A percentile compares a stretch with the other conserved stretches of the same genome.
These are phyloP conservation scores for Platyrinchus mystaceus DNA, from an alignment of 2,797 vertebrate species.

Conservation along the genomic window DNA sequence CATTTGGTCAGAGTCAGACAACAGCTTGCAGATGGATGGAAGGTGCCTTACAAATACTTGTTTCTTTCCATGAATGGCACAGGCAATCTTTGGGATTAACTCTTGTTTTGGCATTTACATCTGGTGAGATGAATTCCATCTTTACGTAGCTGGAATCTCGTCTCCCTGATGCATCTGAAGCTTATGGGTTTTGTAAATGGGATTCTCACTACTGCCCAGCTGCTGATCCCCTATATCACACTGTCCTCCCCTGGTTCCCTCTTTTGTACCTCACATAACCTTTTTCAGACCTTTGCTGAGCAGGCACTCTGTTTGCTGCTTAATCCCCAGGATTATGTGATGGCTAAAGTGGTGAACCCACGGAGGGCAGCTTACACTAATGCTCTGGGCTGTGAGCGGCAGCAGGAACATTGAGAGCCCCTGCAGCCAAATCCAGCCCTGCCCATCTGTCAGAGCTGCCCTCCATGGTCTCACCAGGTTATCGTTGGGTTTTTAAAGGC, in stretches of 20 bases:
- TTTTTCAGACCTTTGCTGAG: neutral
- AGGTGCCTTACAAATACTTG: neutral
- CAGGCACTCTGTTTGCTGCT: neutral
- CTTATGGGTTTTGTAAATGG: neutral
- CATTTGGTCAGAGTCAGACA: neutral
- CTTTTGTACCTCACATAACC: neutral
- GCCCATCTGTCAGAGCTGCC: neutral
- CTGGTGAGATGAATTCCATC: neutral
- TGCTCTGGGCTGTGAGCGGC: accelerated
- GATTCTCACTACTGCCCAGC: neutral
- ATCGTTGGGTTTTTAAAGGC: neutral
- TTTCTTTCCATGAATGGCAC: neutral
- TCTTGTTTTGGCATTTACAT: neutral
- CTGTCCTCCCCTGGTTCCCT: neutral
- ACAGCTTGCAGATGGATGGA: neutral
- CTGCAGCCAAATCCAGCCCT: neutral
- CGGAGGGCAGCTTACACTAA: neutral
- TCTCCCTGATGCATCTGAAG: neutral
- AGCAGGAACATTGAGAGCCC: neutral
- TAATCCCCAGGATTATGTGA: neutral
- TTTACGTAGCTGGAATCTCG: neutral
- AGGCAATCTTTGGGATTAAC: neutral
- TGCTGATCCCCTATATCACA: neutral
- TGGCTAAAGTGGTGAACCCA: neutral
- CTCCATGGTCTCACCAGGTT: neutral